Evolutionary conservation across 2,797 vertebrate species (phyloP).

Genomic region (Sebastiscus tertius): DNA sequence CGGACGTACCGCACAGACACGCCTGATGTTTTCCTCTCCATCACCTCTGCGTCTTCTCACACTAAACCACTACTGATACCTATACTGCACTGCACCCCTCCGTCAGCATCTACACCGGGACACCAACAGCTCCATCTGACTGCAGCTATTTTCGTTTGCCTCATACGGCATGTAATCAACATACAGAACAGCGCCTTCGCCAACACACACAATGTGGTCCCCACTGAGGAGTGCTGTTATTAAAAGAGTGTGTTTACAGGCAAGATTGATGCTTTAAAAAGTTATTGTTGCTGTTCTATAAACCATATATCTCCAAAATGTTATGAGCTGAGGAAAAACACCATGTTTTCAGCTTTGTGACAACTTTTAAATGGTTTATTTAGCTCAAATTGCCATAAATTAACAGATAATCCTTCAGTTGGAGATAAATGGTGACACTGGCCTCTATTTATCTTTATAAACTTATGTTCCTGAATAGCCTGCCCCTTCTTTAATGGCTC

Average conservation of each 20-base stretch:
- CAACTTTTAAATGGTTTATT: background rate
- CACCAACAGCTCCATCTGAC: conserved; percentile 18
- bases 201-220: background rate
- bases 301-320: background rate
- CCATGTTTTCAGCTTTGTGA: background rate
- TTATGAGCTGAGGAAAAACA: background rate
- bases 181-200: background rate
- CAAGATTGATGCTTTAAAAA: background rate
- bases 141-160: conserved; percentile 24
- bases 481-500: background rate
- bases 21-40: conserved; percentile 48
- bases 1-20: conserved; percentile 31
- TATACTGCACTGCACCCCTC: conserved; percentile 41
- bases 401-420: background rate
- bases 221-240: background rate
- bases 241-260: background rate
- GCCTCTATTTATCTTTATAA: background rate
- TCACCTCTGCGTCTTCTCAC: conserved; percentile 62
- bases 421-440: background rate
- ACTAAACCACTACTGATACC: conserved; percentile 53
- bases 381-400: background rate
- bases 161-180: background rate
- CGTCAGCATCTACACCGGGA: conserved; percentile 10
- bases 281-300: background rate
- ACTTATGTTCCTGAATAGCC: background rate